A percentile compares a stretch with the other conserved stretches of the same genome.
Conservation (phyloP, 2,113 vertebrate species). For the Siphamia tubifer region DNA sequence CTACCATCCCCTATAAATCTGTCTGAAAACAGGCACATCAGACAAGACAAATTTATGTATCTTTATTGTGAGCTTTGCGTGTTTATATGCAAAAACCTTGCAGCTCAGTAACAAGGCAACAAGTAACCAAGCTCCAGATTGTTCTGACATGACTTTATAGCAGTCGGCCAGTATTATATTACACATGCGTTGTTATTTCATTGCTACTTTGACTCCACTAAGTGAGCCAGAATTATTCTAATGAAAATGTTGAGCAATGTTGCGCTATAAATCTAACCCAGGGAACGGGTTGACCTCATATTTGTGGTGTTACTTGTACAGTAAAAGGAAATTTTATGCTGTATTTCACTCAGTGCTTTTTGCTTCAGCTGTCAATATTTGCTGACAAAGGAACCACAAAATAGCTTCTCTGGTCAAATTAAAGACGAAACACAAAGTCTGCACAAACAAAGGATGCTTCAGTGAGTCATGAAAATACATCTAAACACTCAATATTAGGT, state of each 20-base stretch:
- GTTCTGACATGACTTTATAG: conserved; percentile 57
- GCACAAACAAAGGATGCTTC: too few species aligned
- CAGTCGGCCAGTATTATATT: conserved; percentile 25
- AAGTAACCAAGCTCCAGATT: conserved; percentile 20
- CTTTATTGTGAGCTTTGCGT: neutral
- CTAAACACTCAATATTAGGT: too few species aligned
- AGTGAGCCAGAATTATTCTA: conserved; percentile 12
- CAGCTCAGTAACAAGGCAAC: conserved; percentile 21
- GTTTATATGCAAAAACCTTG: neutral
- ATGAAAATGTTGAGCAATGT: conserved; percentile 17
- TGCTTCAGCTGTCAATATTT: neutral
- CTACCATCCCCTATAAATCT: conserved; percentile 57
- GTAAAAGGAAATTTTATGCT: neutral
- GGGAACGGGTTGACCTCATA: neutral
- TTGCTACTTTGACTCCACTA: neutral
- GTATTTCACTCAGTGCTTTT: neutral
- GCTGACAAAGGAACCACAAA: neutral
- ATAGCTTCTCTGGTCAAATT: neutral
- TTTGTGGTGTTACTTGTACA: neutral
- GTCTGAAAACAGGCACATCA: conserved; percentile 30
- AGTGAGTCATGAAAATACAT: too few species aligned
- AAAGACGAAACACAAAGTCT: too few species aligned
- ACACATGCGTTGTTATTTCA: conserved; percentile 30
- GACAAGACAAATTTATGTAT: conserved; percentile 47
- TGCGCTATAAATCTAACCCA: neutral